Base-by-base conservation (phyloP, 2,888 invertebrate genomes). In the Agonopterix alstromeriana region DNA sequence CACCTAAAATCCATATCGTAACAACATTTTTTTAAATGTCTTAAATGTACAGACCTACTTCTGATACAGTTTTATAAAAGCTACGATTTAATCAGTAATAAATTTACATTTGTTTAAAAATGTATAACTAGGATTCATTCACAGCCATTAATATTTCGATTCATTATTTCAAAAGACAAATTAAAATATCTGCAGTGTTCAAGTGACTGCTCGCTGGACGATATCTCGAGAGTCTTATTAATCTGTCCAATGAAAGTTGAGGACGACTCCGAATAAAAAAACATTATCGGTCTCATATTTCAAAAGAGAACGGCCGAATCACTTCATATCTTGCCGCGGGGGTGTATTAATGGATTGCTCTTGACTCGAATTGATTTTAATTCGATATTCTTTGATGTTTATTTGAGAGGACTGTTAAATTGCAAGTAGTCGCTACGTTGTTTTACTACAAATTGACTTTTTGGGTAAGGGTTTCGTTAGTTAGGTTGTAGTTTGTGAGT, bases 201-300 rank as follows among this genome's bases (percentile, higher is more conserved):
- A 27, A 27, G 2, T 3, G 27, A 27, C 27, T 27, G 27, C 27
- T 27, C 27, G 27, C 7, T 7, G 27, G 46, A 48, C 50, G 50
- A 40, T 54, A 59, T 59, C 56, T 51, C 49, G 46, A 53, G 46
- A 53, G 54, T 53, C 58, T 62, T 63, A 64, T 71, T 69, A 67
- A 70, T 70, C 67, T 67, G 61, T 57, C 66, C 63, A 67, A 71
- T 71, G 68, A 65, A 67, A 68, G 60, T 69, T 66, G 50, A 52
- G 57, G 60, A 63, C 59, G 58, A 57, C 60, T 53, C 55, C 48
- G 47, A 59, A 63, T 63, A 65, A 68, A 67, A 69, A 67, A 68
- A 63, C 59, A 68, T 67, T 64, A 67, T 64, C 61, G 55, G 54
- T 54, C 54, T 58, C 56, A 67, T 67, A 65, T 63, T 65, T 65